Conservation (phyloP, 1,140 invertebrate genomes). For the Drosophila tropicalis region DNA sequence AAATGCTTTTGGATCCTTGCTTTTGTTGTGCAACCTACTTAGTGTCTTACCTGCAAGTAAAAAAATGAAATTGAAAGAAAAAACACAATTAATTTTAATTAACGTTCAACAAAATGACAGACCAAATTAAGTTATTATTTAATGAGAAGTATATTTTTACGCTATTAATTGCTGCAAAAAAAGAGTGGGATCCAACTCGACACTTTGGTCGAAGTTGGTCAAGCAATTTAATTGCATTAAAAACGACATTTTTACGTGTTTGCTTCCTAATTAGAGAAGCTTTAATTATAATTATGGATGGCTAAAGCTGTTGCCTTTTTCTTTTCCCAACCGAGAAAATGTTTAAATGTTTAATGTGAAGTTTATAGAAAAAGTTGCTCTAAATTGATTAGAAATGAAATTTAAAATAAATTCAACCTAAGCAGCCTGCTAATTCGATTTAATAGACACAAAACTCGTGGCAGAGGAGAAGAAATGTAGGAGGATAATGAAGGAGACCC, state of each 20-base stretch:
- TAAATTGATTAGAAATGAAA: conserved; percentile 5
- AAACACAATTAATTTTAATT: conserved; percentile 61
- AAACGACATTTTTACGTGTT: conserved; percentile 61
- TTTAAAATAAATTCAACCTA: conserved; percentile 18
- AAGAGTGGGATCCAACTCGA: background rate
- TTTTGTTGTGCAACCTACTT: conserved; percentile 10
- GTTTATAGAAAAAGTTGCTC: background rate
- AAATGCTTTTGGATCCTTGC: conserved; percentile 1
- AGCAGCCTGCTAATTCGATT: conserved; percentile 21
- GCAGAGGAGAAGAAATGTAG: background rate
- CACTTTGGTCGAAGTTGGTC: conserved; percentile 32
- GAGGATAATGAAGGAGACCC: background rate
- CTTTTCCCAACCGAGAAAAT: background rate
- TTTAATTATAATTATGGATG: conserved; percentile 54
- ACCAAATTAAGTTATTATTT: conserved; percentile 45
- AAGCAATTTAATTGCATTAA: conserved; percentile 49
- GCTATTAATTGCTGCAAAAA: conserved; percentile 47
- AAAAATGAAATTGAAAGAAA: conserved; percentile 26
- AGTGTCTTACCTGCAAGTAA: conserved; percentile 34
- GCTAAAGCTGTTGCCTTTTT: background rate
- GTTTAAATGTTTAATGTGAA: conserved; percentile 9
- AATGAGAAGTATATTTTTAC: conserved; percentile 25
- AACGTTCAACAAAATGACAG: conserved; percentile 30
- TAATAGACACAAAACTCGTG: conserved; percentile 1
- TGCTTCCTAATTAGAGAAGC: conserved; percentile 54